A percentile compares a stretch with the other conserved stretches of the same genome.
phyloP scores from a whole-genome alignment of 2,888 invertebrate species.

The Euclidia mi region DNA sequence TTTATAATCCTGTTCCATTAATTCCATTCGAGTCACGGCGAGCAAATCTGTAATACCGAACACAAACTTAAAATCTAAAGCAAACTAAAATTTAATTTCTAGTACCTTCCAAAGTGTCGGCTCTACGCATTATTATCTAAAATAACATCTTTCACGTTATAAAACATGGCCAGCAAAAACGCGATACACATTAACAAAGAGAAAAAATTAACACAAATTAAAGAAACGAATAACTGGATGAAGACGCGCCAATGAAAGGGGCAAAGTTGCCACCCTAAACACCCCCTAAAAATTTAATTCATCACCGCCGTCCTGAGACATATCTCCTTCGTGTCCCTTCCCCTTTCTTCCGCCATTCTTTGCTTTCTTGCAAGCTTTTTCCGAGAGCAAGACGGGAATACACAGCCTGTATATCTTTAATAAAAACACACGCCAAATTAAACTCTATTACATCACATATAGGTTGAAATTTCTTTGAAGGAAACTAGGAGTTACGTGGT shows the following conservation, averaged over 20 bases:
- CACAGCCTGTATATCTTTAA: conserved; percentile 66
- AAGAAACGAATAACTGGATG: conserved; percentile 82
- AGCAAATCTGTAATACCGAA: conserved; percentile 3
- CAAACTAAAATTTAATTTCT: conserved; percentile 5
- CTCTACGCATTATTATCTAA: conserved; percentile 1
- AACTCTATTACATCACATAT: background rate
- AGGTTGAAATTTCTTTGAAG: conserved; percentile 36
- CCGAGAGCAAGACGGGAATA: conserved; percentile 75
- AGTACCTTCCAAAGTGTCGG: background rate
- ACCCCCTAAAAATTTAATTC: conserved; percentile 90
- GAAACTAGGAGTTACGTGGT: conserved; percentile 50
- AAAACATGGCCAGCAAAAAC: conserved; percentile 28
- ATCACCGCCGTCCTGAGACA: conserved; percentile 87
- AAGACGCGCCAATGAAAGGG: conserved; percentile 85
- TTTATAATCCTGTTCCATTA: conserved; percentile 5
- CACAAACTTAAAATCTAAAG: background rate
- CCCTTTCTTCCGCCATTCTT: conserved; percentile 88
- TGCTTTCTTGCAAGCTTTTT: conserved; percentile 89
- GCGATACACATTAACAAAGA: conserved; percentile 60
- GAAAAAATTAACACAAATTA: conserved; percentile 86
- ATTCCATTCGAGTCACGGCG: conserved; percentile 10
- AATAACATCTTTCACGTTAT: conserved; percentile 1
- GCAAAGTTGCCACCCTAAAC: conserved; percentile 75
- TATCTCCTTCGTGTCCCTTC: conserved; percentile 86
- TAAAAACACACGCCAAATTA: conserved; percentile 32